Base-by-base conservation (phyloP, 2,113 vertebrate species). In the Anoura caudifer region DNA sequence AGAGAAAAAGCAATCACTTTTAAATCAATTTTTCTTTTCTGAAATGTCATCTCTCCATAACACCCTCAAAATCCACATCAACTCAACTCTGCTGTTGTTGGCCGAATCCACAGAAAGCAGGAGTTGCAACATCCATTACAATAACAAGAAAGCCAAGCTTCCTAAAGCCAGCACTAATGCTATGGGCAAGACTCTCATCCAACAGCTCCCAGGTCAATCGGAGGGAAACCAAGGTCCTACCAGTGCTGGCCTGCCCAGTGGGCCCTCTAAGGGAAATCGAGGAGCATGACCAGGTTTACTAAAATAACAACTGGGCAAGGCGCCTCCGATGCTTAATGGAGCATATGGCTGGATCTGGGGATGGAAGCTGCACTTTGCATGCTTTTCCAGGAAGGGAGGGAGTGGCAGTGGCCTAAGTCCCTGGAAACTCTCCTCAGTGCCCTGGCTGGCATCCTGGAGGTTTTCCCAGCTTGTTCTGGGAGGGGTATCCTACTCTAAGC, bases 371-470 rank as follows among this genome's bases (percentile, higher is more conserved):
- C 56, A 85, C 61, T 96, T 90, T 92, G 84, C 95, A 88, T 95
- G 90, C 90, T 96, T 95, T 96, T 94, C 95, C 97, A 95, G 73
- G 87, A 97, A 96, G 73, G 52, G 84, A 95, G 90, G 95, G 95
- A 94, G 81, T 7, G 87, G 86, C 67, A 92, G 72, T 94, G 77
- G 90, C 73, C 94, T 89, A 77, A 96, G 52, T 96, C 96, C 81
- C 86, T 97, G 94, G 96, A 97, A 96, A 97, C 69, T 96, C 93
- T 95, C 87, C 81, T 93, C 61, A 69, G 82, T 92, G 90, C 87
- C 96, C 95, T 92, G 96, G 72, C 91, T 96, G 96, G 72, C 85
- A 97, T 96, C 88, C 87, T 97, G 94, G 94, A 97, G 94, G 83
- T 63, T 91, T 96, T 94, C 93, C 87, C 80, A 95, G 92, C 52